A percentile compares a stretch with the other conserved stretches of the same genome.
Evolutionary conservation across 2,797 vertebrate species (phyloP).

Genomic region (Anabacerthia variegaticeps): DNA sequence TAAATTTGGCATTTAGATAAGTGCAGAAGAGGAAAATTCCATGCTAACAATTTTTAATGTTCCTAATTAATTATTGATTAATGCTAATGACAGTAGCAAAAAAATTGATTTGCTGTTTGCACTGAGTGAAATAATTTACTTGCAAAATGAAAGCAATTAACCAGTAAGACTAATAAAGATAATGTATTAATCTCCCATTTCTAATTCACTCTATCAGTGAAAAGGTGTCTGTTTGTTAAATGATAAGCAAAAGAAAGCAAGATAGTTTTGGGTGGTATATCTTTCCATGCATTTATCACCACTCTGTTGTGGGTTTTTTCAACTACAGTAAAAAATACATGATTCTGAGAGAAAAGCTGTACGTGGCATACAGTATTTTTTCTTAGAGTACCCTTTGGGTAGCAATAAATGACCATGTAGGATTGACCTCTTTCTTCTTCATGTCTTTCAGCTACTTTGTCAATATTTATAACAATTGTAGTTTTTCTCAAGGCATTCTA

Average conservation of each 20-base stretch:
- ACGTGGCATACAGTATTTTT: background rate
- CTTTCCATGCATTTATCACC: background rate
- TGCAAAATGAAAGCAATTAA: constrained; percentile 16
- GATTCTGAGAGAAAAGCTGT: background rate
- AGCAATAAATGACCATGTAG: constrained; percentile 1
- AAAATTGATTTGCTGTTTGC: constrained; percentile 25
- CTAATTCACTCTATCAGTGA: background rate
- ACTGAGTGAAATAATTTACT: constrained; percentile 30
- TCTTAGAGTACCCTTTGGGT: background rate
- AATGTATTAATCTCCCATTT: constrained; percentile 22
- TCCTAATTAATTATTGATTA: constrained; percentile 38
- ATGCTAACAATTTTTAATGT: background rate
- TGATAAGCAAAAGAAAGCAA: background rate
- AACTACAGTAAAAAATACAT: background rate
- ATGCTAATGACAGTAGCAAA: constrained; percentile 17
- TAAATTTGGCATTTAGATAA: constrained; percentile 8
- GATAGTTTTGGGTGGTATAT: background rate
- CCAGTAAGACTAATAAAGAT: background rate
- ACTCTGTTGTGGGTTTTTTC: background rate
- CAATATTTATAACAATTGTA: background rate
- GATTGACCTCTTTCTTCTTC: background rate
- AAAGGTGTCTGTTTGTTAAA: background rate
- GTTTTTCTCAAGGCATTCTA: constrained; percentile 1
- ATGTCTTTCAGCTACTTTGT: constrained; percentile 22
- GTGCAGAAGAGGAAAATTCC: background rate